These are phyloP conservation scores for Aphidius colemani DNA, from an alignment of 2,888 invertebrate genomes.

Conservation along the genomic window DNA sequence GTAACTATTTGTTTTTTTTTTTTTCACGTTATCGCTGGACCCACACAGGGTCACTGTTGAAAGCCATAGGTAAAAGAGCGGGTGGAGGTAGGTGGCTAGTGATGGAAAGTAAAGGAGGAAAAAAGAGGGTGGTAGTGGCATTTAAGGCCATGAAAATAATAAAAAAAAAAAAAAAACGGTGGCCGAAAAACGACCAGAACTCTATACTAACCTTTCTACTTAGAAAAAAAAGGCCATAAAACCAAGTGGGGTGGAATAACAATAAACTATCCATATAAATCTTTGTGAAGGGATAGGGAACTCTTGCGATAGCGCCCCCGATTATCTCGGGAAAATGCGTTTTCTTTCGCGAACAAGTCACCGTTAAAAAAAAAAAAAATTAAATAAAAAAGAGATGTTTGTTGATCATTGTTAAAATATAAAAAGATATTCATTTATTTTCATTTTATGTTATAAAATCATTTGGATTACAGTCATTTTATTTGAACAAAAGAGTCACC, in stretches of 20 bases:
- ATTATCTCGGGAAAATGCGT: conserved; percentile 54
- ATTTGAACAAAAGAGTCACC: too few relatives aligned
- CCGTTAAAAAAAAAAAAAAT: conserved; percentile 28
- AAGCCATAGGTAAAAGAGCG: background rate
- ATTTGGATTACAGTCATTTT: too few relatives aligned
- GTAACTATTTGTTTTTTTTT: conserved; percentile 32
- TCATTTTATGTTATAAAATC: too few relatives aligned
- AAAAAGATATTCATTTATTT: too few relatives aligned
- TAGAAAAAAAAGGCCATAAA: conserved; percentile 48
- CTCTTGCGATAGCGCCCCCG: conserved; percentile 48
- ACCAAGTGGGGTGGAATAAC: conserved; percentile 55
- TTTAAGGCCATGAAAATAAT: conserved; percentile 40
- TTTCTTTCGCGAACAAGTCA: conserved; percentile 43
- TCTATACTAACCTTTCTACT: conserved; percentile 24
- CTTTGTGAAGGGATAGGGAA: conserved; percentile 45
- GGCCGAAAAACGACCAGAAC: conserved; percentile 34
- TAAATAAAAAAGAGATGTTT: conserved; percentile 7
- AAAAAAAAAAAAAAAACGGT: conserved; percentile 31
- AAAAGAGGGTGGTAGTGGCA: conserved; percentile 26
- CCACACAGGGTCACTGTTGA: background rate
- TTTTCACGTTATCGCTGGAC: conserved; percentile 4
- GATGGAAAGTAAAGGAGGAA: conserved; percentile 27
- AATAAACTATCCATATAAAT: conserved; percentile 56
- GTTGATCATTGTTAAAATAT: too few relatives aligned
- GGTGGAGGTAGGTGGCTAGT: conserved; percentile 34